Evolutionary conservation across 2,797 vertebrate genomes (phyloP).

Genomic region (Sebastes itinus): DNA sequence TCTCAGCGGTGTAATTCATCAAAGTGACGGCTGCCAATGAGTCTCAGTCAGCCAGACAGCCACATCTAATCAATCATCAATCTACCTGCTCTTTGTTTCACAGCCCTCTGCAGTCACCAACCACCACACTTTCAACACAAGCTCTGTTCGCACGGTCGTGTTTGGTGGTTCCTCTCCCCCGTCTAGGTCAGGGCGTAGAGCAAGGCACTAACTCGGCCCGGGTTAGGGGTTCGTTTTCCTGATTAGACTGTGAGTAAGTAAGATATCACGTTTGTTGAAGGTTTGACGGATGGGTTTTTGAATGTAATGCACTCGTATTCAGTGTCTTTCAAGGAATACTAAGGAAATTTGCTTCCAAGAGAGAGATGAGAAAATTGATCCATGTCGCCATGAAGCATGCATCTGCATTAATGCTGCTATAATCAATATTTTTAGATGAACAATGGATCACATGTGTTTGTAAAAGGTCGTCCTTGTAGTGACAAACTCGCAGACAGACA

Average conservation of each 20-base stretch:
- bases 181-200: constrained; percentile 5
- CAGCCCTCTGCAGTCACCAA: constrained; percentile 18
- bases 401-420: not conserved
- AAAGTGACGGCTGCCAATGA: constrained; percentile 79
- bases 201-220: not conserved
- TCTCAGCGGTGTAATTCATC: constrained; percentile 72
- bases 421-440: not conserved
- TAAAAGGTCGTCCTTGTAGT: too few species aligned
- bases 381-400: not conserved
- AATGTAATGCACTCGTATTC: not conserved
- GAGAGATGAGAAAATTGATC: not conserved
- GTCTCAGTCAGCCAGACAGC: constrained; percentile 69
- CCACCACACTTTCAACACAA: constrained; percentile 11
- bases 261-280: not conserved
- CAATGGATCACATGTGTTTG: not conserved
- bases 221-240: not conserved
- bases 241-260: not conserved
- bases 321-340: not conserved
- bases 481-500: too few species aligned
- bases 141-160: not conserved
- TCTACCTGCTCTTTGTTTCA: constrained; percentile 68
- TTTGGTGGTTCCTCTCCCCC: not conserved
- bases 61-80: constrained; percentile 74
- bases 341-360: not conserved
- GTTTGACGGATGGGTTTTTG: not conserved